Conservation (phyloP, 2,113 vertebrate genomes). For the Baryphthengus martii region DNA sequence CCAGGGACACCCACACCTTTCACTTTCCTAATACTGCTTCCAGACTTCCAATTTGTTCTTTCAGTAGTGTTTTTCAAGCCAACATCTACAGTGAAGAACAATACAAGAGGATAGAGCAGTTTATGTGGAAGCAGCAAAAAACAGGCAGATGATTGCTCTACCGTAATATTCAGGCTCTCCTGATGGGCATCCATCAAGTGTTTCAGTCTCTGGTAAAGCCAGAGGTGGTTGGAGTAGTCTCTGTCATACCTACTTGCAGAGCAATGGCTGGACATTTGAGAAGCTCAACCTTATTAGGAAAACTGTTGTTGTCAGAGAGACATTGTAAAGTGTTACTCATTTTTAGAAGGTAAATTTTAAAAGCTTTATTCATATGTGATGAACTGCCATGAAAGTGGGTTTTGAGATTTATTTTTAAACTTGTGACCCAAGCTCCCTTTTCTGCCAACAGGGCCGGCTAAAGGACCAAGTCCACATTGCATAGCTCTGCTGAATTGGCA, state of each 20-base stretch:
- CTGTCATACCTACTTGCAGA: neutral
- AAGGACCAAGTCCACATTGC: neutral
- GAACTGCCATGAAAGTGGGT: neutral
- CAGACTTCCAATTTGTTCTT: neutral
- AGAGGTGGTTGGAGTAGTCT: neutral
- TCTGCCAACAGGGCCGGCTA: neutral
- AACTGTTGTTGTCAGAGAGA: neutral
- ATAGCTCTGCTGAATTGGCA: neutral
- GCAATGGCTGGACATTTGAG: neutral
- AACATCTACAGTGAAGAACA: neutral
- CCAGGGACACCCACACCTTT: neutral
- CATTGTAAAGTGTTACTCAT: neutral
- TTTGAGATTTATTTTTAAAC: neutral
- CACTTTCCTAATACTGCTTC: neutral
- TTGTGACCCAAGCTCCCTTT: neutral
- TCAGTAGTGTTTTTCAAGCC: neutral
- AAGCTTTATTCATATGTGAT: neutral
- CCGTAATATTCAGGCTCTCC: neutral
- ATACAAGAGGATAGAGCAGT: neutral
- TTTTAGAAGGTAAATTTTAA: neutral
- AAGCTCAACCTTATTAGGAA: neutral
- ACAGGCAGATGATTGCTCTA: neutral
- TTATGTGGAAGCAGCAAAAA: neutral
- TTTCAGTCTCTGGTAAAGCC: neutral
- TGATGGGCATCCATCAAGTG: neutral